Evolutionary conservation across 2,888 invertebrate species (phyloP).

Genomic region (Halictus quadricinctus): DNA sequence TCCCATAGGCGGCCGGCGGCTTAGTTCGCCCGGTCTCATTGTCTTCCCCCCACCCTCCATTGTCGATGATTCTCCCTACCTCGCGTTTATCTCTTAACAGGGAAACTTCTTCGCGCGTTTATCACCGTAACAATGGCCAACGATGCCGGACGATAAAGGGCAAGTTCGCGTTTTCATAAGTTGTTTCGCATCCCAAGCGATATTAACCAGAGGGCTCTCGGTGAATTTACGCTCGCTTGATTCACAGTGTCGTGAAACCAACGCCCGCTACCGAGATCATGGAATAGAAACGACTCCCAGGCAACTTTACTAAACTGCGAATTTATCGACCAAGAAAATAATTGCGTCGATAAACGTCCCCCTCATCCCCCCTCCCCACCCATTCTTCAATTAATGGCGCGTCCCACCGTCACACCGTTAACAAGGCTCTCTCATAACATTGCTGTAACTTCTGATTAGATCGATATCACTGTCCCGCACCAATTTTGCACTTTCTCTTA

Average conservation of each 20-base stretch:
- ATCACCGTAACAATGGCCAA: slow-evolving; percentile 47
- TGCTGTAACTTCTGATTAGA: background rate
- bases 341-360: background rate
- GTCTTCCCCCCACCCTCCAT: slow-evolving; percentile 6
- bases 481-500: background rate
- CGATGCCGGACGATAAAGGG: slow-evolving; percentile 38
- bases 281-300: background rate
- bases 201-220: slow-evolving; percentile 70
- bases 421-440: background rate
- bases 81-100: slow-evolving; percentile 37
- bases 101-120: slow-evolving; percentile 53
- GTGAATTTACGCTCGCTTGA: slow-evolving; percentile 54
- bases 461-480: background rate
- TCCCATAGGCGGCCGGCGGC: background rate
- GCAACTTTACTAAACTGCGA: background rate
- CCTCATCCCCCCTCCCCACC: background rate
- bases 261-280: background rate
- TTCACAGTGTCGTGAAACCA: slow-evolving; percentile 18
- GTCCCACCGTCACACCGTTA: background rate
- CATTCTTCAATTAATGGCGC: background rate
- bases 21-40: slow-evolving; percentile 30
- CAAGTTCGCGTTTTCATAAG: slow-evolving; percentile 61
- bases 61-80: slow-evolving; percentile 31
- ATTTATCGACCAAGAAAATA: background rate
- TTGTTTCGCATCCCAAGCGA: slow-evolving; percentile 69